Evolutionary conservation across 2,113 vertebrate genomes (phyloP), one percentile per base, ranked within the genome.

Genomic region (Petrocephalus microphthalmus): DNA sequence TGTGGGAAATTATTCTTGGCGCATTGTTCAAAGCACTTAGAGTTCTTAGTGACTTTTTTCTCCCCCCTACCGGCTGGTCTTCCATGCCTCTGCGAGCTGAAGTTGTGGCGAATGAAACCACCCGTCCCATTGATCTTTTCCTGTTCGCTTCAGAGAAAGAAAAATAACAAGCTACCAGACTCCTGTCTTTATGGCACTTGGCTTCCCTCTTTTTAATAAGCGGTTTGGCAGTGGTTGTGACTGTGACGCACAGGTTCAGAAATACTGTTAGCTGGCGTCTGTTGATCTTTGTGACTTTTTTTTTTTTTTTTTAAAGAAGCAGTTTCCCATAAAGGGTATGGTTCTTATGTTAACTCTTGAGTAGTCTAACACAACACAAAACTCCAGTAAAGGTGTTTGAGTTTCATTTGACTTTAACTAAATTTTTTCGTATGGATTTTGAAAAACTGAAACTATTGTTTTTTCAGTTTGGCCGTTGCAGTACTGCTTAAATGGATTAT

Each of bases 1-100:
- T 95, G 92, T 95, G 94, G 95, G 94, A 95, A 96, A 95, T 95
- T 95, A 95, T 96, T 96, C 92, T 96, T 96, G 95, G 95, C 94
- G 92, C 87, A 52, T 84, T n/a, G 84, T 94, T 94, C 93, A 96
- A 95, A 88, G 91, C 84, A 60, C 83, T 90, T 91, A 89, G 91
- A 92, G 93, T 91, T 92, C 92, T 93, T 94, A 93, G 93, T 94
- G 93, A 94, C 90, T 93, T 91, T 91, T 94, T 85, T n/a, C 22
- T n/a, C 22, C 22, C 82, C 47, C 52, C 92, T 94, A 87, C 88
- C 91, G 90, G 92, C 91, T 52, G 90, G 90, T 89, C 88, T 91
- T 93, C 91, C 92, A 92, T 93, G 91, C 92, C 91, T 93, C 89
- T 87, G 90, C 92, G 90, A 89, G 91, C 91, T 93, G 94, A 94